These are phyloP conservation scores for Craniophora ligustri DNA, from an alignment of 2,888 invertebrate genomes.

Conservation along the genomic window DNA sequence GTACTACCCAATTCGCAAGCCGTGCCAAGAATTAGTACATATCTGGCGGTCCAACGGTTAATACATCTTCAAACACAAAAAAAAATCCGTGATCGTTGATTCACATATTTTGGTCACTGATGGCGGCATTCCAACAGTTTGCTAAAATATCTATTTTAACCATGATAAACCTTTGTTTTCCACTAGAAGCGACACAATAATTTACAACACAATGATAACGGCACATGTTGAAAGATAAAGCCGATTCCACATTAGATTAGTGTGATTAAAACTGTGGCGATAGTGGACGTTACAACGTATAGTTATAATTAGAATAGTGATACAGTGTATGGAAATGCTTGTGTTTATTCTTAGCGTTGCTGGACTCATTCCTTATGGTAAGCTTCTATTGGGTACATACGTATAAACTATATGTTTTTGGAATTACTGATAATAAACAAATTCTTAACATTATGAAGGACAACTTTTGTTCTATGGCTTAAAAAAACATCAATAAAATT, in stretches of 20 bases:
- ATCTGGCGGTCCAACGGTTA: conserved; percentile 4
- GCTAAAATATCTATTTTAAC: conserved; percentile 53
- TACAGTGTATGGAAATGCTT: conserved; percentile 63
- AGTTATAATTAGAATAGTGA: conserved; percentile 55
- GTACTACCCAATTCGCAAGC: conserved; percentile 5
- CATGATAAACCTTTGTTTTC: conserved; percentile 62
- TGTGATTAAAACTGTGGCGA: conserved; percentile 69
- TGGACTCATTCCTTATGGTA: conserved; percentile 72
- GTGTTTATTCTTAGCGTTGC: conserved; percentile 65
- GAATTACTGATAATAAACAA: too few relatives aligned
- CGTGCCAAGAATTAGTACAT: conserved; percentile 55
- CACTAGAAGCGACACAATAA: conserved; percentile 71
- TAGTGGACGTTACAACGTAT: conserved; percentile 58
- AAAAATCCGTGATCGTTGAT: conserved; percentile 45
- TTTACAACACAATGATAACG: conserved; percentile 78
- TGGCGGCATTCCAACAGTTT: conserved; percentile 30
- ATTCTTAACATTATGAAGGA: too few relatives aligned
- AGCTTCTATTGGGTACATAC: conserved; percentile 58
- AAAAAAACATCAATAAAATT: too few relatives aligned
- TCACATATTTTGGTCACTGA: conserved; percentile 67
- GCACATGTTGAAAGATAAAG: conserved; percentile 71
- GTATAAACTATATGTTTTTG: too few relatives aligned
- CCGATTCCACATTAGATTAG: conserved; percentile 72
- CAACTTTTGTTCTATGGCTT: too few relatives aligned
- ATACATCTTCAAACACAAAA: conserved; percentile 28